These are phyloP conservation scores for Bombyx huttoni DNA, from an alignment of 2,888 invertebrate species.

Conservation along the genomic window DNA sequence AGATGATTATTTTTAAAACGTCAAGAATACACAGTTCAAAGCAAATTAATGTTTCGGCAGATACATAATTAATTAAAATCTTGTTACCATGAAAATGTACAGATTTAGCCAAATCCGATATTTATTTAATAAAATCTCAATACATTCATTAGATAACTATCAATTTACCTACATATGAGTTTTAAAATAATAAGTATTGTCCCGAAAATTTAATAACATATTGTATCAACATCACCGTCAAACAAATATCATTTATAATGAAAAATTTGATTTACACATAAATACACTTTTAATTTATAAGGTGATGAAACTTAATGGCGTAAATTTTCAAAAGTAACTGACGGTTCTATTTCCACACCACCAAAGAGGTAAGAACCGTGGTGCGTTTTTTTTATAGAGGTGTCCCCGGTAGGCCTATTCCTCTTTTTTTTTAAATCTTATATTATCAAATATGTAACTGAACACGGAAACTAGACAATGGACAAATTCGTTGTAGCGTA, in stretches of 20 bases:
- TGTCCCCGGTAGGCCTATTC: constrained; percentile 67
- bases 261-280: too few species aligned
- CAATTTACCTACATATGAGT: too few species aligned
- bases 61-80: background rate
- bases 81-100: background rate
- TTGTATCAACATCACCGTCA: too few species aligned
- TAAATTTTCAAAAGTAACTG: background rate
- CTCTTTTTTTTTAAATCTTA: constrained; percentile 24
- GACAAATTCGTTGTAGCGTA: constrained; percentile 38
- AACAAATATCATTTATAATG: too few species aligned
- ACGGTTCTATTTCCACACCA: constrained; percentile 64
- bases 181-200: too few species aligned
- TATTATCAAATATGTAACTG: background rate
- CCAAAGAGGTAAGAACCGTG: constrained; percentile 61
- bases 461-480: constrained; percentile 16
- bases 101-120: too few species aligned
- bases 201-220: too few species aligned
- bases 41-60: constrained; percentile 12
- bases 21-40: constrained; percentile 16
- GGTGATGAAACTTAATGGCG: background rate
- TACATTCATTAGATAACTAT: too few species aligned
- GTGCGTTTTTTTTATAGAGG: constrained; percentile 70
- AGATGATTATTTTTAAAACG: constrained; percentile 42
- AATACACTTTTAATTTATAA: too few species aligned
- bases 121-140: too few species aligned